Evolutionary conservation across 92 coral and sea anemone species (phyloP).

Genomic region (Montipora capitata): DNA sequence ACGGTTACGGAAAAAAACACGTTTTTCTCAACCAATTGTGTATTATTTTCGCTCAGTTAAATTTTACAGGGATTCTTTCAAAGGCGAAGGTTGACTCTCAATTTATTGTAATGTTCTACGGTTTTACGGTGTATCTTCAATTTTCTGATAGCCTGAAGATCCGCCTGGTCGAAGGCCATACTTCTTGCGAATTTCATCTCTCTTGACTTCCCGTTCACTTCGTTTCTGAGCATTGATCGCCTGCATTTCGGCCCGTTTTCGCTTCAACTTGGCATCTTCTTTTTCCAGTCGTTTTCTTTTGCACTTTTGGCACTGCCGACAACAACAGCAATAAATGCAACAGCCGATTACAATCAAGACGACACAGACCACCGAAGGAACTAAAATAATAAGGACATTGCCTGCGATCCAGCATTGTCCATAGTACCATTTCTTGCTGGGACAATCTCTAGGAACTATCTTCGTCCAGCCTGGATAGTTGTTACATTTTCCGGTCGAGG

Average conservation of each 20-base stretch:
- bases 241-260: constrained; percentile 90
- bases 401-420: constrained; percentile 92
- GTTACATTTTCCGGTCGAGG: constrained; percentile 60
- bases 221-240: constrained; percentile 91
- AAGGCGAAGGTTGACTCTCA: background rate
- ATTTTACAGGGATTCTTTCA: background rate
- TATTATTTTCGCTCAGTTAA: no score
- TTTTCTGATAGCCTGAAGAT: constrained; percentile 89
- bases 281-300: constrained; percentile 90
- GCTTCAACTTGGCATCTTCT: constrained; percentile 90
- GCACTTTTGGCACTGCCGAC: constrained; percentile 89
- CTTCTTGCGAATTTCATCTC: constrained; percentile 95
- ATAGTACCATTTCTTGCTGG: constrained; percentile 85
- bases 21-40: no score
- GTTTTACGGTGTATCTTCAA: constrained; percentile 56
- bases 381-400: constrained; percentile 85
- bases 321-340: constrained; percentile 97
- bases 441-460: constrained; percentile 85
- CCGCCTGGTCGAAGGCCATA: constrained; percentile 91
- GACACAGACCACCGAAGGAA: constrained; percentile 85
- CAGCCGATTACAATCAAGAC: constrained; percentile 89
- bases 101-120: background rate
- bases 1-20: no score
- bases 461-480: constrained; percentile 85
- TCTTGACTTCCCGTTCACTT: constrained; percentile 86